phyloP scores from a whole-genome alignment of 2,888 invertebrate genomes.

The Plutella xylostella region DNA sequence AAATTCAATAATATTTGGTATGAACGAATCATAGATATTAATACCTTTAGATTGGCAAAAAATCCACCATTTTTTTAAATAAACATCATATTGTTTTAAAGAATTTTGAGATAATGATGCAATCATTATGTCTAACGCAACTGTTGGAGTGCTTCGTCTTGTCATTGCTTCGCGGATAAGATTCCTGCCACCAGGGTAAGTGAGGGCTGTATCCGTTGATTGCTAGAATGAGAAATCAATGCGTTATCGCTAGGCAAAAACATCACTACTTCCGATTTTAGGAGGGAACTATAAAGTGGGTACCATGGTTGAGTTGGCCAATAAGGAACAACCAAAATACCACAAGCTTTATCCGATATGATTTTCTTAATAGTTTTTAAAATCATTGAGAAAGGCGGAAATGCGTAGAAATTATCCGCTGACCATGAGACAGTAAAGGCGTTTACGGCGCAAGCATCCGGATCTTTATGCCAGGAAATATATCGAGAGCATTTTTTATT shows the following conservation, averaged over 20 bases:
- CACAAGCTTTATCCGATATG: background rate
- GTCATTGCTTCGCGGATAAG: background rate
- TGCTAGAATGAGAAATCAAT: background rate
- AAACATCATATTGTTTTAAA: slow-evolving; percentile 4
- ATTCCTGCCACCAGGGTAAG: background rate
- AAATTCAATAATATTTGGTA: background rate
- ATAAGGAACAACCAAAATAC: slow-evolving; percentile 1
- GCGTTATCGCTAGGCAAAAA: background rate
- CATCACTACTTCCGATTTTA: background rate
- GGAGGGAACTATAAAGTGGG: background rate
- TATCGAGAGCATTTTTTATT: slow-evolving; percentile 4
- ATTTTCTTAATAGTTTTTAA: slow-evolving; percentile 4
- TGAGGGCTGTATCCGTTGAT: background rate
- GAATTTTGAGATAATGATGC: slow-evolving; percentile 3
- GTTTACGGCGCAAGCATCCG: background rate
- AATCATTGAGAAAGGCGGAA: slow-evolving; percentile 6
- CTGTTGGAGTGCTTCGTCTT: background rate
- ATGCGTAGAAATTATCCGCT: background rate
- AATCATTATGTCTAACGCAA: slow-evolving; percentile 4
- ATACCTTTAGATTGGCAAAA: background rate
- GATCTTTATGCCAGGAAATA: slow-evolving; percentile 2
- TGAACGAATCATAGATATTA: background rate
- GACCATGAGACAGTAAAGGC: slow-evolving; percentile 6
- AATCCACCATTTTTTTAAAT: slow-evolving; percentile 1
- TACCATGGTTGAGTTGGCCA: slow-evolving; percentile 4